phyloP scores from a whole-genome alignment of 30 jellyfish, hydroid and myxozoan genomes.

The Mastigias papua region DNA sequence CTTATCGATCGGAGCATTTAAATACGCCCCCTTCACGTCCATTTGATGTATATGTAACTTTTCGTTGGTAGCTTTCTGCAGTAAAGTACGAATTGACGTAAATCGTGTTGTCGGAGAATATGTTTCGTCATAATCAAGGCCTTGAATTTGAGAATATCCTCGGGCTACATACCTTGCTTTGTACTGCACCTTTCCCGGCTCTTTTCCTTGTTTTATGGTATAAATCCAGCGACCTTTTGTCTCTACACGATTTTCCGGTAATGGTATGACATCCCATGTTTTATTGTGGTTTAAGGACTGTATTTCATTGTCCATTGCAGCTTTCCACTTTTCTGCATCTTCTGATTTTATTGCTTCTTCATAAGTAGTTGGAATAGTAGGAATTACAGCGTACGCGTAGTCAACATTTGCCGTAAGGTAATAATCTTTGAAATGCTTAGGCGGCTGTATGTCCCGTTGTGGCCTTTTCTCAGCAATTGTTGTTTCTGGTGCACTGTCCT shows the following conservation, averaged over 20 bases:
- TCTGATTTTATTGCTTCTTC: slow-evolving; percentile 46
- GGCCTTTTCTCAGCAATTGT: not conserved
- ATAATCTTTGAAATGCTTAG: slow-evolving; percentile 12
- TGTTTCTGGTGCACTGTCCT: not conserved
- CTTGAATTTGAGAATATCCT: slow-evolving; percentile 12
- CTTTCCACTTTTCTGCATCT: slow-evolving; percentile 58
- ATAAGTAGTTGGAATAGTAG: slow-evolving; percentile 16
- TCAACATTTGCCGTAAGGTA: slow-evolving; percentile 28
- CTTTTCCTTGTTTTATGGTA: slow-evolving; percentile 40
- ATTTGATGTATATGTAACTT: slow-evolving; percentile 37
- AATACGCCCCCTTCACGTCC: slow-evolving; percentile 42
- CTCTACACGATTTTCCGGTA: slow-evolving; percentile 20
- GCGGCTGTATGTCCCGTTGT: slow-evolving; percentile 29
- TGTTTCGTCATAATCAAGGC: slow-evolving; percentile 49
- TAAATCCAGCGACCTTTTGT: slow-evolving; percentile 55
- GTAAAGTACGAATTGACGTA: slow-evolving; percentile 45
- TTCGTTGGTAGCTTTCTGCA: slow-evolving; percentile 49
- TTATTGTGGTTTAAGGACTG: slow-evolving; percentile 20
- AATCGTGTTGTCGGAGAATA: slow-evolving; percentile 50
- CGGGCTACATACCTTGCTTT: slow-evolving; percentile 41
- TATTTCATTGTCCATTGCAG: slow-evolving; percentile 48
- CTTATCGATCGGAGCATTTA: slow-evolving; percentile 41
- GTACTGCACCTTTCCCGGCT: slow-evolving; percentile 18
- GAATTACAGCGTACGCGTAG: slow-evolving; percentile 36
- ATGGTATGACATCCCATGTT: slow-evolving; percentile 28